These are phyloP conservation scores for Drosophila bocki DNA, from an alignment of 1,140 invertebrate species.

Conservation along the genomic window DNA sequence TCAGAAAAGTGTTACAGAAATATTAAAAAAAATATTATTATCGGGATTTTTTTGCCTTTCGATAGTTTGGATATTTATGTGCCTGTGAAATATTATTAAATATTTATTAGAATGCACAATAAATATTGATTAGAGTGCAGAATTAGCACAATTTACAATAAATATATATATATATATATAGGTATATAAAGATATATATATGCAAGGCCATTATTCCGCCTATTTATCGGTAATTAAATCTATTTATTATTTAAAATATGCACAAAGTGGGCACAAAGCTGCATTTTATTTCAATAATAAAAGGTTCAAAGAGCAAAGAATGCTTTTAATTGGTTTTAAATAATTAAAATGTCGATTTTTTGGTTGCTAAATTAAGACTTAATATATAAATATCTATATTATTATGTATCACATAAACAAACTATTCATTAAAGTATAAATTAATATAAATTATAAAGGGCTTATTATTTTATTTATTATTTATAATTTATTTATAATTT, in stretches of 20 bases:
- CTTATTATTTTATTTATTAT: too few species aligned
- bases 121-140: not conserved
- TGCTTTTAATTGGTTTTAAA: not conserved
- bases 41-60: too few species aligned
- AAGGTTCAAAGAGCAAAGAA: not conserved
- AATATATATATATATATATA: not conserved
- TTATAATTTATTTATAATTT: too few species aligned
- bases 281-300: not conserved
- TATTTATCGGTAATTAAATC: slow-evolving; percentile 15
- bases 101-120: too few species aligned
- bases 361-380: not conserved
- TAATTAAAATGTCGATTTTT: not conserved
- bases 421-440: too few species aligned
- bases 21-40: not conserved
- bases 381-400: too few species aligned
- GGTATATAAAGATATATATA: too few species aligned
- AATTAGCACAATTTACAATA: not conserved
- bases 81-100: too few species aligned
- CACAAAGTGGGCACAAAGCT: not conserved
- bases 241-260: slow-evolving; percentile 2
- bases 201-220: not conserved
- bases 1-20: not conserved
- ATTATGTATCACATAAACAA: too few species aligned
- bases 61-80: too few species aligned
- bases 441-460: too few species aligned